Conservation (phyloP, 2,113 vertebrate species). For the Rhodinocichla rosea region DNA sequence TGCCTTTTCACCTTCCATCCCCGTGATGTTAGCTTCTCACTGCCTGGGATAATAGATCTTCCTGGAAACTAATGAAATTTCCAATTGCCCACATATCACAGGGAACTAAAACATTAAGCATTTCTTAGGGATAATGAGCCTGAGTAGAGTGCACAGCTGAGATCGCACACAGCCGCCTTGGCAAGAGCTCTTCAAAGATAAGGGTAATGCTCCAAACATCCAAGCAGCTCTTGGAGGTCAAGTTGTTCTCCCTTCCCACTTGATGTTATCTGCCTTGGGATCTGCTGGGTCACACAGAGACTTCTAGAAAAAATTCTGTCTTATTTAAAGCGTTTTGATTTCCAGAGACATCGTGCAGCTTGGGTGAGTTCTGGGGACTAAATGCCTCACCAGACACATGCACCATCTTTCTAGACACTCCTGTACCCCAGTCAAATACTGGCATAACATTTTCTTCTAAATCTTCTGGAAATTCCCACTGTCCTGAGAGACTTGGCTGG, state of each 20-base stretch:
- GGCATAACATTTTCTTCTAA: slow-evolving; percentile 12
- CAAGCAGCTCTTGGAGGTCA: slow-evolving; percentile 47
- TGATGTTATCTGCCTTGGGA: slow-evolving; percentile 35
- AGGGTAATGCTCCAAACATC: slow-evolving; percentile 18
- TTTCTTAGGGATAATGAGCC: neutral
- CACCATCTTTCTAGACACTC: neutral
- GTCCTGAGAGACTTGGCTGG: neutral
- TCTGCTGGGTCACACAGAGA: neutral
- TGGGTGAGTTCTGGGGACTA: neutral
- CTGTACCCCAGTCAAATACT: neutral
- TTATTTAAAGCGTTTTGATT: neutral
- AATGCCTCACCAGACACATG: neutral
- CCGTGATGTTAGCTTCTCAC: neutral
- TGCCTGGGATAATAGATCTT: neutral
- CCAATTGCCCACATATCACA: neutral
- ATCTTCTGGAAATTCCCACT: slow-evolving; percentile 43
- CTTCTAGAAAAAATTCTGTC: neutral
- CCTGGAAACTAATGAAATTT: neutral
- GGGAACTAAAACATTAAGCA: neutral
- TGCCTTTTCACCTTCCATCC: neutral
- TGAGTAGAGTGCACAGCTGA: neutral
- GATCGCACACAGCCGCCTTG: neutral
- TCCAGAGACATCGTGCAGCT: neutral
- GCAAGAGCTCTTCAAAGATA: slow-evolving; percentile 18
- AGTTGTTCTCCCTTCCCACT: slow-evolving; percentile 8